These are phyloP conservation scores for Beris morrisii DNA, from an alignment of 2,888 invertebrate species.

Conservation along the genomic window DNA sequence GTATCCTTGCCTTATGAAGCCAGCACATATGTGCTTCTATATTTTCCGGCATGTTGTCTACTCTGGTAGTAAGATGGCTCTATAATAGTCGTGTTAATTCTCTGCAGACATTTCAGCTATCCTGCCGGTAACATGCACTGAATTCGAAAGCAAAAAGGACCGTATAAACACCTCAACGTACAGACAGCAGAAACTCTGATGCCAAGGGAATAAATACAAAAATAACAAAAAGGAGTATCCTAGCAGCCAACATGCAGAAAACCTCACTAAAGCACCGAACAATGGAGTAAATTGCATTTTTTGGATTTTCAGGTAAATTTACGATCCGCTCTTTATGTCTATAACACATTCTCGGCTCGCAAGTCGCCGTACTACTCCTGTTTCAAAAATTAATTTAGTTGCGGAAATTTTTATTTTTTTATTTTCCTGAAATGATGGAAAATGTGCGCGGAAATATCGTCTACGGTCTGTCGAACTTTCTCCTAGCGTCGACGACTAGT, in stretches of 20 bases:
- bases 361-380: neutral
- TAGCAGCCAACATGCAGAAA: neutral
- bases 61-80: conserved; percentile 1
- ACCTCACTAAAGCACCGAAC: conserved; percentile 15
- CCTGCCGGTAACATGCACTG: conserved; percentile 12
- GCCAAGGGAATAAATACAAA: conserved; percentile 17
- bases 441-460: neutral
- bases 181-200: neutral
- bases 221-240: neutral
- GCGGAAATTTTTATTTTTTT: conserved; percentile 5
- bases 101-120: conserved; percentile 19
- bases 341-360: conserved; percentile 21
- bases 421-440: conserved; percentile 6
- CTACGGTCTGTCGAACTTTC: too few relatives aligned
- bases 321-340: conserved; percentile 27
- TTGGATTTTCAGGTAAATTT: conserved; percentile 32
- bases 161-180: neutral
- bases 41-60: too few relatives aligned
- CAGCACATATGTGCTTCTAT: too few relatives aligned
- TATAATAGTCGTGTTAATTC: conserved; percentile 31
- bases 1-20: too few relatives aligned
- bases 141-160: neutral
- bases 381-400: conserved; percentile 25
- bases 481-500: too few relatives aligned
- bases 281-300: conserved; percentile 30